These are phyloP conservation scores for Sparus aurata DNA, from an alignment of 2,797 vertebrate species.

Conservation along the genomic window DNA sequence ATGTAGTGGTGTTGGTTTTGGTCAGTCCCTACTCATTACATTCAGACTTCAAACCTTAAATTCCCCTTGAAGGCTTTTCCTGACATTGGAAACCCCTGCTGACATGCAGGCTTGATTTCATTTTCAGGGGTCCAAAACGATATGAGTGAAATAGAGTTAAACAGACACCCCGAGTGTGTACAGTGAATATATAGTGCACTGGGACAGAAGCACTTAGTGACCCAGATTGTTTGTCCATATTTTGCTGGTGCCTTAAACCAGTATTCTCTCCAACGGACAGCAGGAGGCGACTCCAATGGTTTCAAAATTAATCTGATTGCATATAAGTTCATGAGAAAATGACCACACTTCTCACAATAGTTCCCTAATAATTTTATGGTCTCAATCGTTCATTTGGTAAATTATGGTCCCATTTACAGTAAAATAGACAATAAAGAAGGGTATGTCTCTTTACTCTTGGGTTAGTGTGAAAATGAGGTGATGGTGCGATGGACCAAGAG, in stretches of 20 bases:
- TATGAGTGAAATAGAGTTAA: not conserved
- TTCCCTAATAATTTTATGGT: too few species aligned
- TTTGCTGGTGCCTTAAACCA: too few species aligned
- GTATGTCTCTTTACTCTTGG: too few species aligned
- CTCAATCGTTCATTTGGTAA: too few species aligned
- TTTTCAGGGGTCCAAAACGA: constrained; percentile 31
- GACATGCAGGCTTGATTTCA: constrained; percentile 19
- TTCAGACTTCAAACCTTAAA: not conserved
- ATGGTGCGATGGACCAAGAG: not conserved
- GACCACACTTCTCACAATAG: too few species aligned
- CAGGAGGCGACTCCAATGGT: too few species aligned
- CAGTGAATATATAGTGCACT: constrained; percentile 10
- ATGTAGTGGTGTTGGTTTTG: constrained; percentile 12
- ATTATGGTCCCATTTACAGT: too few species aligned
- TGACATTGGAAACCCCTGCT: constrained; percentile 40
- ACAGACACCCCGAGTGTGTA: constrained; percentile 13
- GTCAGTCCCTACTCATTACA: constrained; percentile 12
- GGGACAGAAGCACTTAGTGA: constrained; percentile 2
- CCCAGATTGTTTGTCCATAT: not conserved
- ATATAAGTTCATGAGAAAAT: too few species aligned
- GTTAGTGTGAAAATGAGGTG: not conserved
- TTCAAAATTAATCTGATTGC: too few species aligned
- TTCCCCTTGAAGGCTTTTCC: constrained; percentile 13
- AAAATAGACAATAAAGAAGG: too few species aligned
- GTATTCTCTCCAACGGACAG: too few species aligned